Evolutionary conservation across 2,113 vertebrate species (phyloP), one percentile per base, ranked within the genome.

Genomic region (Prionailurus viverrinus): DNA sequence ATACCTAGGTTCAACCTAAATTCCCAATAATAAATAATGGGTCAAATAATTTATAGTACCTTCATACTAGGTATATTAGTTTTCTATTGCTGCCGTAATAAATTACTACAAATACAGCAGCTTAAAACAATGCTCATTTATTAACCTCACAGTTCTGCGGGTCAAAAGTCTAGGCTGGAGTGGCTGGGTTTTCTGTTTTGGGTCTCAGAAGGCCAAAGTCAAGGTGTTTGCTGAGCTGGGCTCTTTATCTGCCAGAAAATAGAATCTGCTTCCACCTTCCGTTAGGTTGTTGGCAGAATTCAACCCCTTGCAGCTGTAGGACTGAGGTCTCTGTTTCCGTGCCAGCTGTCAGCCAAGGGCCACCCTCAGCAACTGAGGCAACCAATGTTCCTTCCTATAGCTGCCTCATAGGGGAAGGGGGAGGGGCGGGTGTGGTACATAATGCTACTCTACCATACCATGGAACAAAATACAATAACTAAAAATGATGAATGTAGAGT

Each of bases 1-100:
- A 94, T 85, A 96, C 39, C 21, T 90, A 94, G 61, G 55, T 65
- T 90, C 53, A 80, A 80, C 23, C 11, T 96, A 85, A 48, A 69
- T 41, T 63, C 18, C 27, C 19, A 36, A 41, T 23, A 95, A 69
- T 45, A 90, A 84, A 7, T 90, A 80, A 85, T 79, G 83, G 39
- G 33, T 68, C 76, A 33, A 61, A 71, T 85, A 79, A 53, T 63
- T 33, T 55, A 65, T 45, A 48, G 29, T 21, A 63, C 80, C 41
- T 73, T 91, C n/a, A 80, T 25, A 58, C 23, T n/a, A 36, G 31
- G 23, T 45, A 12, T 45, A 85, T 68, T 69, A 9, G 31, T 55
- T 91, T 85, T 71, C 63, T 73, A 13, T 65, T 73, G 55, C 29
- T 88, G 33, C 87, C 85, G 2, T 61, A 45, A 65, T 33, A 93